Evolutionary conservation across 1,140 invertebrate species (phyloP), one percentile per base, ranked within the genome.

Genomic region (Latrodectus geometricus): DNA sequence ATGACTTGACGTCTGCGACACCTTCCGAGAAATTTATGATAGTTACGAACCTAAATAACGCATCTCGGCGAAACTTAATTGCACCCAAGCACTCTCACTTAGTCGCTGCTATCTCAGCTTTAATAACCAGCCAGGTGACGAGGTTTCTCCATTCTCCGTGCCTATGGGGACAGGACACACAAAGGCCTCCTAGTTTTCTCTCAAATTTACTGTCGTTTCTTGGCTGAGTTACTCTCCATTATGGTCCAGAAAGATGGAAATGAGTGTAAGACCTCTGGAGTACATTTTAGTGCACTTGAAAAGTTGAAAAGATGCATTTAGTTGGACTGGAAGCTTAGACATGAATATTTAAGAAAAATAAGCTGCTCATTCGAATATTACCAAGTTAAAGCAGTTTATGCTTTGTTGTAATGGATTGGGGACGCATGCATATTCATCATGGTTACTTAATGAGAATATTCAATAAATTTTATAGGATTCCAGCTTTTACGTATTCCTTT

Each of bases 41-140:
- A 78, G 54, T 56, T 11, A 15, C 56, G 35, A 66, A 80, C 69
- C 48, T 48, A 80, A 80, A 80, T 80, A 80, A 70, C 78, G 48
- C 49, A 48, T 65, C 76, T 52, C n/a, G 12, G 49, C 65, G 66
- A 69, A 80, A 70, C 78, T 69, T 80, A 80, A 80, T 80, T 80
- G 78, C 78, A 20, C 35, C 56, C 35, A 78, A 69, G 48, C 49
- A 80, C 78, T 68, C 66, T 52, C 65, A 68, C 17, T 69, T 70
- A 80, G 20, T 69, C 54, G 74, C 54, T 50, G 72, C 20, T 75
- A 66, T 61, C 48, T 80, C 49, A 49, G 66, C 65, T 52, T 80
- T 80, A 80, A 80, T 80, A 69, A 80, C 66, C 65, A 78, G 66
- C n/a, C 54, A 68, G 78, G 66, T 80, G 78, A 80, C 78, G 50